A percentile compares a stretch with the other conserved stretches of the same genome.
These are phyloP conservation scores for Lepidurus packardi DNA, from an alignment of 1,140 invertebrate genomes.

Conservation along the genomic window DNA sequence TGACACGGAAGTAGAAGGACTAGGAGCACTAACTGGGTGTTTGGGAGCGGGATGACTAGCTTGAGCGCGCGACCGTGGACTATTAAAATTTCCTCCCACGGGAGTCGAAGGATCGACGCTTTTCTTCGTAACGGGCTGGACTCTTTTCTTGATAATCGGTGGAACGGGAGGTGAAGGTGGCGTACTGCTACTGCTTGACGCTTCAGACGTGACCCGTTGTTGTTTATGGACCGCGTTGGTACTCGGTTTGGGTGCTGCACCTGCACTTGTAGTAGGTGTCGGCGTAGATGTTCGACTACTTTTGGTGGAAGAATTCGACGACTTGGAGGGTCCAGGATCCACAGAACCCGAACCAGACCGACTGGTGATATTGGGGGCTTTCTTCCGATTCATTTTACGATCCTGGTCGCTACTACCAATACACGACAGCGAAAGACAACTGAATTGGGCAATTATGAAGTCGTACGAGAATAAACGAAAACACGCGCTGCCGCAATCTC, in stretches of 20 bases:
- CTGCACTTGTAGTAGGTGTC: not conserved
- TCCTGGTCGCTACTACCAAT: not conserved
- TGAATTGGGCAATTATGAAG: conserved; percentile 18
- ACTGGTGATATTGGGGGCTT: not conserved
- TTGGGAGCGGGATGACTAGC: not conserved
- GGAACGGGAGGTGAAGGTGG: not conserved
- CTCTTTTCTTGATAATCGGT: not conserved
- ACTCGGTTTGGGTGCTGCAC: not conserved
- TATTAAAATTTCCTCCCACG: not conserved
- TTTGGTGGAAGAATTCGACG: not conserved
- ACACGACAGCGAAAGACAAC: conserved; percentile 4
- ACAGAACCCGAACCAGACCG: not conserved
- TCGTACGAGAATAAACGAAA: not conserved
- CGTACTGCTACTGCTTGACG: not conserved
- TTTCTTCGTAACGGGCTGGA: not conserved
- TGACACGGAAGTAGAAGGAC: conserved; percentile 12
- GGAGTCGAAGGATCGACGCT: not conserved
- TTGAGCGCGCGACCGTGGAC: not conserved
- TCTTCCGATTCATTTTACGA: conserved; percentile 12
- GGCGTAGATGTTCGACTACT: not conserved
- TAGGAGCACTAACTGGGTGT: not conserved
- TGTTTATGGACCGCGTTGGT: not conserved
- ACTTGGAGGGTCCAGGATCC: not conserved
- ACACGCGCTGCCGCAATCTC: not conserved
- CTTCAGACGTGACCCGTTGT: not conserved